phyloP scores from a whole-genome alignment of 2,113 vertebrate genomes.

The Notechis scutatus region DNA sequence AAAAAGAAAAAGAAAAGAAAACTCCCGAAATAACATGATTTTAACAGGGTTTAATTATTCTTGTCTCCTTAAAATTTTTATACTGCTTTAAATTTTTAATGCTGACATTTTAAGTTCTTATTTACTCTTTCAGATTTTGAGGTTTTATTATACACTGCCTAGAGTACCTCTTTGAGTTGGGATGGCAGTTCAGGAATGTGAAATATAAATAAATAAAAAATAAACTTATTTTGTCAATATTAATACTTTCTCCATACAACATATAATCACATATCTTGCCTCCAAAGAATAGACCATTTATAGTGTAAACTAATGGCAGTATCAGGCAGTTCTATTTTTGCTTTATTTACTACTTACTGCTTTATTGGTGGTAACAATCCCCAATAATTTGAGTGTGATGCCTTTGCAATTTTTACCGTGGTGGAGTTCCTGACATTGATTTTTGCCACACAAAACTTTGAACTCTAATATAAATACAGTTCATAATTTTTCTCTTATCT shows the following conservation, averaged over 20 bases:
- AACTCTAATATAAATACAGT: neutral
- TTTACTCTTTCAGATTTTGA: neutral
- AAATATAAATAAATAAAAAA: neutral
- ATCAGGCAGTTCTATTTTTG: neutral
- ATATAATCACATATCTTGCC: fast-evolving
- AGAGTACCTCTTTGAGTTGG: neutral
- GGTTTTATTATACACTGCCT: neutral
- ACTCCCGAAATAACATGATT: neutral
- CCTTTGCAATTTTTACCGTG: neutral
- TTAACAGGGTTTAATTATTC: neutral
- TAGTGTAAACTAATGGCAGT: neutral
- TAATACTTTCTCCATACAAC: neutral
- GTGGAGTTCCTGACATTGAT: neutral
- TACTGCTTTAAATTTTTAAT: neutral
- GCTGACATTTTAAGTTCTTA: neutral
- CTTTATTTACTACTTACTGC: neutral
- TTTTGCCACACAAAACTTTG: neutral
- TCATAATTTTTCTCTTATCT: slow-evolving; percentile 3
- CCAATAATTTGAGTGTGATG: neutral
- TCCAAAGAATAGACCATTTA: neutral
- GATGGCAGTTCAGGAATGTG: neutral
- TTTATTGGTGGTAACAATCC: neutral
- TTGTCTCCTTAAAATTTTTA: neutral
- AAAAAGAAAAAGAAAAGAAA: neutral
- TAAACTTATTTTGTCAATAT: neutral